These are phyloP conservation scores for Pholis gunnellus DNA, from an alignment of 2,113 vertebrate genomes.

Conservation along the genomic window DNA sequence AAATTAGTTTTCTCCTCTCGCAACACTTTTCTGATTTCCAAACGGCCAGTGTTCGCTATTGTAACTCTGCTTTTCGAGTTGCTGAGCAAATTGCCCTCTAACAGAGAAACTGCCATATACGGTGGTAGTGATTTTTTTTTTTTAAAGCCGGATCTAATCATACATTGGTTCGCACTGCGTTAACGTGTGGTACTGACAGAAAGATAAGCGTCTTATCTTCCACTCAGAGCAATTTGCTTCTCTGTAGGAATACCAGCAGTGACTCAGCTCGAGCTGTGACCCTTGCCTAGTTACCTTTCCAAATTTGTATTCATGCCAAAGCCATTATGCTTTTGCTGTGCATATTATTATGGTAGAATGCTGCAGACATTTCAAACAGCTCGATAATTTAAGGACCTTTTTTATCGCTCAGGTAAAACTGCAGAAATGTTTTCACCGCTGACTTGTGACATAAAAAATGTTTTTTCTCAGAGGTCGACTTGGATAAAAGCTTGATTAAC, in stretches of 20 bases:
- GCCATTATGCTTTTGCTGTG: constrained; percentile 17
- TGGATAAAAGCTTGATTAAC: constrained; percentile 54
- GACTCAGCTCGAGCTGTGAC: constrained; percentile 42
- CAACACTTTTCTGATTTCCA: constrained; percentile 40
- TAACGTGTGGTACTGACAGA: constrained; percentile 26
- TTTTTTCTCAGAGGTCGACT: constrained; percentile 13
- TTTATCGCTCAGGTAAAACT: constrained; percentile 28
- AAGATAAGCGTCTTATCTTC: constrained; percentile 56
- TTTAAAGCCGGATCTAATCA: constrained; percentile 49
- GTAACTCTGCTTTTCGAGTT: constrained; percentile 48
- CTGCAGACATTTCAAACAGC: constrained; percentile 38
- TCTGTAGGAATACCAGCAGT: constrained; percentile 42
- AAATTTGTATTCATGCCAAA: constrained; percentile 44
- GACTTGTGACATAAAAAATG: constrained; percentile 15
- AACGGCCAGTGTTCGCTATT: constrained; percentile 11
- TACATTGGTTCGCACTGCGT: constrained; percentile 12
- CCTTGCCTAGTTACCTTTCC: constrained; percentile 52
- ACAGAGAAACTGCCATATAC: constrained; percentile 36
- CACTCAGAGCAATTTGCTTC: constrained; percentile 49
- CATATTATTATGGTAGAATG: constrained; percentile 31
- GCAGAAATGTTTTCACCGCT: constrained; percentile 1
- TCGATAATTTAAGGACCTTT: constrained; percentile 18
- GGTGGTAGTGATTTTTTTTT: constrained; percentile 30
- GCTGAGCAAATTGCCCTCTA: constrained; percentile 49
- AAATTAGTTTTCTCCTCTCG: constrained; percentile 45